Conservation (phyloP, 1,140 invertebrate species). For the Drosophila baimaii region DNA sequence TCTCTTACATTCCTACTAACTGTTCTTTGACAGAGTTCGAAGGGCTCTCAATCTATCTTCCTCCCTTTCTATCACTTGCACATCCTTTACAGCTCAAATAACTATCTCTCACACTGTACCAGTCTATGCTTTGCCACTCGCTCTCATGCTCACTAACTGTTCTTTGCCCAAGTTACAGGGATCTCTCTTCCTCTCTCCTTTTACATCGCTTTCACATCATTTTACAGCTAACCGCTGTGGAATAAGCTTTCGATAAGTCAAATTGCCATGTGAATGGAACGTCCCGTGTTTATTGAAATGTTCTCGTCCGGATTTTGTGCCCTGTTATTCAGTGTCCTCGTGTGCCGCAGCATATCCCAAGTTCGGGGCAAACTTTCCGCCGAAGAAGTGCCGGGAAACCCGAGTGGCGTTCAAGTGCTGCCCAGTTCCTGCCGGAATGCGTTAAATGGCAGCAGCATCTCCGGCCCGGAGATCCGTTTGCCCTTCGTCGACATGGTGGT, state of each 20-base stretch:
- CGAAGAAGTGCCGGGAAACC: neutral
- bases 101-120: neutral
- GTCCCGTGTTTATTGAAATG: constrained; percentile 28
- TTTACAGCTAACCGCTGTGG: constrained; percentile 7
- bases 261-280: constrained; percentile 20
- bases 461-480: constrained; percentile 60
- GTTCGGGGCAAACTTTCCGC: neutral
- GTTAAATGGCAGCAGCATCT: constrained; percentile 42
- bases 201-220: neutral
- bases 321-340: constrained; percentile 11
- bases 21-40: neutral
- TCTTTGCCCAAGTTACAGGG: no score
- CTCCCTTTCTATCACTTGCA: no score
- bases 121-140: no score
- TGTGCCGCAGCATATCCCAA: neutral
- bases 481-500: constrained; percentile 77
- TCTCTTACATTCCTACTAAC: neutral
- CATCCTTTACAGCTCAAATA: neutral
- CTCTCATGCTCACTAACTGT: no score
- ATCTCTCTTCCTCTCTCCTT: neutral
- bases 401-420: constrained; percentile 17
- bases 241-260: neutral
- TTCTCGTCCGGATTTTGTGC: constrained; percentile 3
- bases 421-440: constrained; percentile 51
- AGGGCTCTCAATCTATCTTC: no score